These are phyloP conservation scores for Caenorhabditis wallacei DNA, from an alignment of 2,888 invertebrate species.

Conservation along the genomic window DNA sequence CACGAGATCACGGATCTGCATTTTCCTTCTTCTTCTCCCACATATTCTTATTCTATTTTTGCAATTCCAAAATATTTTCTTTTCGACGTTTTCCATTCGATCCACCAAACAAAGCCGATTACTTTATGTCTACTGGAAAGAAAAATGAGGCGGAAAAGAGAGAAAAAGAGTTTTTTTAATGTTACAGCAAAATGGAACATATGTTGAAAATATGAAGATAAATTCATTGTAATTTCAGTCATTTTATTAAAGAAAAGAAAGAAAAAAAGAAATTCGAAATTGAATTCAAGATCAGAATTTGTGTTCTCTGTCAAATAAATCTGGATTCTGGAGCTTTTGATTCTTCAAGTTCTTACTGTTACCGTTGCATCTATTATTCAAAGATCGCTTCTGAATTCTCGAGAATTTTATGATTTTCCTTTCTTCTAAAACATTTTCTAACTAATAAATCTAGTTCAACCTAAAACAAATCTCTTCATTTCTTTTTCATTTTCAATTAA, in stretches of 20 bases:
- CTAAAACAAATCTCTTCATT: background rate
- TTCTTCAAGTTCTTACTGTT: too few relatives aligned
- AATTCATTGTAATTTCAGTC: background rate
- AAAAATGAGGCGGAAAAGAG: background rate
- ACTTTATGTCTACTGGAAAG: background rate
- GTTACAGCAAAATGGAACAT: slow-evolving; percentile 23
- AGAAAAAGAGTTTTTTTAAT: background rate
- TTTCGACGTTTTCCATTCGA: slow-evolving; percentile 1
- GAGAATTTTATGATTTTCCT: background rate
- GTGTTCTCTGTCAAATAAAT: background rate
- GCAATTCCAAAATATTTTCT: background rate
- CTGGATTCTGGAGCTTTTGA: too few relatives aligned
- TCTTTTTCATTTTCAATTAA: slow-evolving; percentile 12
- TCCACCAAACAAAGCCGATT: slow-evolving; percentile 23
- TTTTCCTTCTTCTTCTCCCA: slow-evolving; percentile 13
- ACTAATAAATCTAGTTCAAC: slow-evolving; percentile 7
- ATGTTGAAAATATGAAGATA: slow-evolving; percentile 19
- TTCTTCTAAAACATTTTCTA: background rate
- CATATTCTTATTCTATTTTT: slow-evolving; percentile 31
- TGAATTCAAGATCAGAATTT: background rate
- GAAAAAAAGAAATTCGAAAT: too few relatives aligned
- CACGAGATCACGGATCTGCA: slow-evolving; percentile 33
- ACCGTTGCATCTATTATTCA: background rate
- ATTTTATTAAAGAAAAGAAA: slow-evolving; percentile 5
- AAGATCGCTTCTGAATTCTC: background rate